Base-by-base conservation (phyloP, 2,113 vertebrate species). In the Equus quagga region DNA sequence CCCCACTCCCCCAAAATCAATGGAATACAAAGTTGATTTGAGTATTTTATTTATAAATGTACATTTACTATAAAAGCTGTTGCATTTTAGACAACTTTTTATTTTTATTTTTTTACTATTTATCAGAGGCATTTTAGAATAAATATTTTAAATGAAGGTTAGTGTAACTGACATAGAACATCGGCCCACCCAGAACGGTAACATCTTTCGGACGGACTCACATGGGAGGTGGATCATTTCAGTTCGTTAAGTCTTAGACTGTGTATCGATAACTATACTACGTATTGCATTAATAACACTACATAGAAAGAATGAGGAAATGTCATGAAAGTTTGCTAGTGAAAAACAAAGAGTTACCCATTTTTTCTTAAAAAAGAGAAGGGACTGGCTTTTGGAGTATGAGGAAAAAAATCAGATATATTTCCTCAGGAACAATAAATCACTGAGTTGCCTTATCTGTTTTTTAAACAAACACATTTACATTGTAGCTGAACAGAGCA, bases 21-120 rank as follows among this genome's bases (percentile, higher is more conserved):
- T 58, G 69, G 49, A 90, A 72, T 64, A 83, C 87, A n/a, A 89
- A 79, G 83, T 98, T 95, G 98, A 99, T 99, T 99, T 97, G 97
- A 99, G 98, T 95, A 95, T 99, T 99, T 99, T 99, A 99, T 99
- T 99, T 99, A 99, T 99, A 99, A 99, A 99, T 99, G 99, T 99
- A 99, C 99, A 99, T 99, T 99, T 99, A 98, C 99, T 99, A 99
- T 99, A 99, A 99, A 99, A 99, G 99, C 99, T 98, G 98, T 99
- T 99, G 99, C 98, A 98, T 99, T 99, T 99, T 98, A 98, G 99
- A 99, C 99, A 99, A 99, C 98, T 98, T 99, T 99, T 97, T 89
- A 69, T 69, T 94, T 97, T 94, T 75, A 78, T 90, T 84, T 82
- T 80, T 97, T 97, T 98, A 98, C 99, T 99, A 99, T 98, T 99